Conservation (phyloP, 2,888 invertebrate genomes). For the Mythimna impura region DNA sequence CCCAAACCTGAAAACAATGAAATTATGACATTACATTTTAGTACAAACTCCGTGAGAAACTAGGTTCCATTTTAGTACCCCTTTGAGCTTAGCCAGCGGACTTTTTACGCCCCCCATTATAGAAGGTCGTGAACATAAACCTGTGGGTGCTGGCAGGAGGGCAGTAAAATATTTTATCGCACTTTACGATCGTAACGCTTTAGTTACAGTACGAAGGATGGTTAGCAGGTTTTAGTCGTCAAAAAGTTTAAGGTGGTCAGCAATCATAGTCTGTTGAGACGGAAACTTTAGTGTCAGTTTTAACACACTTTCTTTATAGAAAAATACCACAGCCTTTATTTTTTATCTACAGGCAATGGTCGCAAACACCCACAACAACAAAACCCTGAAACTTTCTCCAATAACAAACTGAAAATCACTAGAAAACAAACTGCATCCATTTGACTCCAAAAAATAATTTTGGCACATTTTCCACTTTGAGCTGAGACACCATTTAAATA, state of each 20-base stretch:
- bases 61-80: slow-evolving; percentile 72
- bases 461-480: slow-evolving; percentile 34
- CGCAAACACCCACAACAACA: slow-evolving; percentile 4
- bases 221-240: slow-evolving; percentile 10
- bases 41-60: slow-evolving; percentile 40
- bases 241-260: slow-evolving; percentile 26
- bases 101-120: slow-evolving; percentile 70
- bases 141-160: slow-evolving; percentile 65
- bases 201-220: slow-evolving; percentile 63
- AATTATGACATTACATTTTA: slow-evolving; percentile 43
- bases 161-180: slow-evolving; percentile 81
- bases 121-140: slow-evolving; percentile 76
- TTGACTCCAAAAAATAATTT: slow-evolving; percentile 24
- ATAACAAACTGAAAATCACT: slow-evolving; percentile 45
- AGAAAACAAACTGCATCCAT: slow-evolving; percentile 62
- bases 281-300: background rate
- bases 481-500: slow-evolving; percentile 49
- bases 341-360: slow-evolving; percentile 24
- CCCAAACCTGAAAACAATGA: slow-evolving; percentile 22
- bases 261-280: background rate
- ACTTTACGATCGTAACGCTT: slow-evolving; percentile 77
- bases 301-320: background rate
- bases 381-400: slow-evolving; percentile 3
- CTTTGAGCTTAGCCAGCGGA: slow-evolving; percentile 80
- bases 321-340: slow-evolving; percentile 29